phyloP scores from a whole-genome alignment of 2,888 invertebrate genomes.

The Cyaniris semiargus region DNA sequence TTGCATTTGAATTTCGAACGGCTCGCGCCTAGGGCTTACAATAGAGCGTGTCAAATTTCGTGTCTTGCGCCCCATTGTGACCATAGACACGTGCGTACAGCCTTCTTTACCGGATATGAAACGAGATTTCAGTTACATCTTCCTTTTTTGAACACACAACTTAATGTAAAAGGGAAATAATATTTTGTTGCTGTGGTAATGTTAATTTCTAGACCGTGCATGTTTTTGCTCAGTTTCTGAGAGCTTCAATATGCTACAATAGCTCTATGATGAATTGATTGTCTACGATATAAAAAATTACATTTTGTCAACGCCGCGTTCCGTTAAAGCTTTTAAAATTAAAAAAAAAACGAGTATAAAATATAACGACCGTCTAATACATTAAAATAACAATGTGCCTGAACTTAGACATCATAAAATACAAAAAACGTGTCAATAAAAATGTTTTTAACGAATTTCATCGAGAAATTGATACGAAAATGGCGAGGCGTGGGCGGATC shows the following conservation, averaged over 20 bases:
- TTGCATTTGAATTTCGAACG: conserved; percentile 79
- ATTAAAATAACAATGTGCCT: conserved; percentile 27
- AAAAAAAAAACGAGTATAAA: conserved; percentile 5
- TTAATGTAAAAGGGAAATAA: too few species aligned
- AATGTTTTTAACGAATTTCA: conserved; percentile 20
- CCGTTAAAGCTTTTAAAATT: background rate
- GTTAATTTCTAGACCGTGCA: background rate
- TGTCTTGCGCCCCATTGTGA: conserved; percentile 71
- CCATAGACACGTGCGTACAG: conserved; percentile 59
- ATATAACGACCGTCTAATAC: conserved; percentile 2
- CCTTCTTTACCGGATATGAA: conserved; percentile 45
- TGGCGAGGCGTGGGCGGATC: conserved; percentile 19
- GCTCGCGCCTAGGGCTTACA: conserved; percentile 71
- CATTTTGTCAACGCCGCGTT: conserved; percentile 18
- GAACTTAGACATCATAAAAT: conserved; percentile 15
- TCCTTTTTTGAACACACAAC: background rate
- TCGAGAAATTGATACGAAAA: conserved; percentile 21
- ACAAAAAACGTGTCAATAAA: conserved; percentile 22
- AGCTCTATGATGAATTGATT: background rate
- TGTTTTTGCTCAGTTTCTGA: background rate
- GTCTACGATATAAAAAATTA: background rate
- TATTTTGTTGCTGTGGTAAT: too few species aligned
- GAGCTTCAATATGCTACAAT: background rate
- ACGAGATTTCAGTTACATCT: background rate
- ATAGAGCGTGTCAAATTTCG: conserved; percentile 78